Conservation (phyloP, 2,113 vertebrate genomes). For the Megaleporinus macrocephalus region DNA sequence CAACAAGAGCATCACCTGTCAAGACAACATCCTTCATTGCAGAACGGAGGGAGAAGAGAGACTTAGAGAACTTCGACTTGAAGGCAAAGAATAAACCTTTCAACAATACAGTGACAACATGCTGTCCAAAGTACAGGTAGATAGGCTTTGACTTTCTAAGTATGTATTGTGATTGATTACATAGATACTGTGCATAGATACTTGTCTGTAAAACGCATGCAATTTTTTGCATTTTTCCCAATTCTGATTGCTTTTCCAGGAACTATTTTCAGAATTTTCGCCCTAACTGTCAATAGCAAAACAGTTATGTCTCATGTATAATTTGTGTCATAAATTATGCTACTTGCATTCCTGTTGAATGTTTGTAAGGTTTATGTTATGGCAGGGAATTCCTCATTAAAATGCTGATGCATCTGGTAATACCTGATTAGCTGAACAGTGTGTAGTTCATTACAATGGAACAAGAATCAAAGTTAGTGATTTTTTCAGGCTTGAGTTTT, state of each 20-base stretch:
- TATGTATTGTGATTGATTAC: neutral
- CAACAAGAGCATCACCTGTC: conserved; percentile 51
- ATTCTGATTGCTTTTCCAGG: too few relatives aligned
- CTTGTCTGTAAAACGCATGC: too few relatives aligned
- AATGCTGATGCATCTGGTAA: conserved; percentile 16
- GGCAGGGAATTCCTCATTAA: neutral
- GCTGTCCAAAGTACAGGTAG: conserved; percentile 71
- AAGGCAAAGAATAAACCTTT: conserved; percentile 4
- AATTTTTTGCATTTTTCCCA: too few relatives aligned
- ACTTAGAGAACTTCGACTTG: neutral
- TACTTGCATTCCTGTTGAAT: neutral
- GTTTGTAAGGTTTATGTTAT: neutral
- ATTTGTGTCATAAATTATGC: neutral
- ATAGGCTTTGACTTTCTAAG: neutral
- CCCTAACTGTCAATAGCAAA: neutral
- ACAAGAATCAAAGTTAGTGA: neutral
- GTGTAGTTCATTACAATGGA: conserved; percentile 26
- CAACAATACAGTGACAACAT: conserved; percentile 57
- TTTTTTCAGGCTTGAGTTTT: neutral
- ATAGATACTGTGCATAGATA: too few relatives aligned
- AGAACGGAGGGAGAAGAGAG: conserved; percentile 22
- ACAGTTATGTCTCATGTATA: neutral
- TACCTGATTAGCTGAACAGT: conserved; percentile 6
- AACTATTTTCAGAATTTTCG: neutral
- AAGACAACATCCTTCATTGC: conserved; percentile 9